These are phyloP conservation scores for Lasioglossum zephyrum DNA, from an alignment of 2,888 invertebrate genomes.

Conservation along the genomic window DNA sequence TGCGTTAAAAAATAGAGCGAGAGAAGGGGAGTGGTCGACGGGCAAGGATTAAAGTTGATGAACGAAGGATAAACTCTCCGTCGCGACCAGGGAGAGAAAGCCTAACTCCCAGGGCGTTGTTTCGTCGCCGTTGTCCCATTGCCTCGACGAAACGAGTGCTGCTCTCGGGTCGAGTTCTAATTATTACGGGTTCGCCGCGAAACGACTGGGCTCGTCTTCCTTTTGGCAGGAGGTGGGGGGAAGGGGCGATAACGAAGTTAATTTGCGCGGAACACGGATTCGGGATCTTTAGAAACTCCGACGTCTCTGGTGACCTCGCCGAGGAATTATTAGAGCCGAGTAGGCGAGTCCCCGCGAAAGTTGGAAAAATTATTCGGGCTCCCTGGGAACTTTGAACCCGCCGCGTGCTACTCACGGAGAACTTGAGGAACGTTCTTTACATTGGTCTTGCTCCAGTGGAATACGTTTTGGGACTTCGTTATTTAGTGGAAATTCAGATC, in stretches of 20 bases:
- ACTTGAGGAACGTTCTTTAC: not conserved
- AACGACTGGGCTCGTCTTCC: not conserved
- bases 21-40: not conserved
- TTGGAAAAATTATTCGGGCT: constrained; percentile 16
- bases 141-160: not conserved
- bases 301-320: not conserved
- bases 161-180: not conserved
- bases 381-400: constrained; percentile 25
- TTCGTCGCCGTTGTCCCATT: not conserved
- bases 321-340: constrained; percentile 20
- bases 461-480: not conserved
- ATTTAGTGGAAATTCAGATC: not conserved
- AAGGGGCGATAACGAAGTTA: constrained; percentile 11
- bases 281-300: not conserved
- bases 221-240: not conserved
- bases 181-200: not conserved
- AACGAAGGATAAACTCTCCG: not conserved
- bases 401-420: not conserved
- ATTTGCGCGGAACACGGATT: constrained; percentile 1
- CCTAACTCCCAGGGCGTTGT: constrained; percentile 1
- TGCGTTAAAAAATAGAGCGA: not conserved
- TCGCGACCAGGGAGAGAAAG: not conserved
- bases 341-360: not conserved
- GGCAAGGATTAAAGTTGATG: constrained; percentile 6
- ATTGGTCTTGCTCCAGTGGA: not conserved